A percentile compares a stretch with the other conserved stretches of the same genome.
Conservation (phyloP, 2,113 vertebrate genomes). For the Coturnix japonica region DNA sequence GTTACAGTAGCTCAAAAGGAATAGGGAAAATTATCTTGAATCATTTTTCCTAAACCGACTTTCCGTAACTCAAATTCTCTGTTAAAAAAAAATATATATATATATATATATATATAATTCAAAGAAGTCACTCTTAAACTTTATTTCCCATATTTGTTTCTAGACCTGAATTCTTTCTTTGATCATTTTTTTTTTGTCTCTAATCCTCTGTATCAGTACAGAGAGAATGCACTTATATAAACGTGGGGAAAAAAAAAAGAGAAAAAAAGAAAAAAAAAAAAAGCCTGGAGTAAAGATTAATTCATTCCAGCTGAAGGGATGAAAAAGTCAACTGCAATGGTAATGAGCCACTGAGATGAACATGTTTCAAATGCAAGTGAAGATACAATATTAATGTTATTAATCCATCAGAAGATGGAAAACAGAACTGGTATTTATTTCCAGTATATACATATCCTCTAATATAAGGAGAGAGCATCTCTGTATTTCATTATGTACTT, state of each 20-base stretch:
- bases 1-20: not conserved
- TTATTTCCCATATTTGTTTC: not conserved
- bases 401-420: not conserved
- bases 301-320: not conserved
- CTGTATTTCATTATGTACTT: constrained; percentile 14
- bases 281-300: not conserved
- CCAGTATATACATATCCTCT: not conserved
- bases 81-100: not conserved
- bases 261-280: not conserved
- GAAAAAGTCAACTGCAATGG: not conserved
- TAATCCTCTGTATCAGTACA: not conserved
- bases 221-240: not conserved
- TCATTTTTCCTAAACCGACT: not conserved
- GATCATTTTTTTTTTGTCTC: not conserved
- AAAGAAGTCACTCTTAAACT: not conserved
- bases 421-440: not conserved
- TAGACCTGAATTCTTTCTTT: not conserved
- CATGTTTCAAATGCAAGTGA: not conserved
- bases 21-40: not conserved
- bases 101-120: not conserved
- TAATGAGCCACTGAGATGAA: not conserved
- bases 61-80: not conserved
- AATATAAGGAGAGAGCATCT: not conserved
- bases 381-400: not conserved
- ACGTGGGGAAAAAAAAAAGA: not conserved